A percentile compares a stretch with the other conserved stretches of the same genome.
Conservation (phyloP, 2,888 invertebrate genomes). For the Arenicola marina region DNA sequence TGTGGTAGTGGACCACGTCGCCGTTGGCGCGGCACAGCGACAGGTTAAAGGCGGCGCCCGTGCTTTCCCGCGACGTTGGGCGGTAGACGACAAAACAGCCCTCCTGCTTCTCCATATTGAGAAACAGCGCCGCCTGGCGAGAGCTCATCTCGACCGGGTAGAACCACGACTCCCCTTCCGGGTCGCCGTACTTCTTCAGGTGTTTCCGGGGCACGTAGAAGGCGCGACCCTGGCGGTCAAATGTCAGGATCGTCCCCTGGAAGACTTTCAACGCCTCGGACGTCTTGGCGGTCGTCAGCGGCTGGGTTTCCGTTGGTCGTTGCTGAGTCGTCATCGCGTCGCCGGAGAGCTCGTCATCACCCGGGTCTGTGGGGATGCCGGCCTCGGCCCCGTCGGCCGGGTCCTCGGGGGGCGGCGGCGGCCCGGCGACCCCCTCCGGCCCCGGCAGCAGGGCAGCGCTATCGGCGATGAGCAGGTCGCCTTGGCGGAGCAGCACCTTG, state of each 20-base stretch:
- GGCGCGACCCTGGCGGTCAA: conserved; percentile 31
- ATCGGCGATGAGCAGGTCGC: conserved; percentile 18
- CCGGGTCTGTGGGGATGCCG: background rate
- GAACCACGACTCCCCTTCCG: conserved; percentile 35
- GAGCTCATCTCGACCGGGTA: conserved; percentile 33
- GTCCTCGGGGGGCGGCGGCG: background rate
- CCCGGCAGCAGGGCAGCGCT: no score
- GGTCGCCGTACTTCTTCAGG: conserved; percentile 34
- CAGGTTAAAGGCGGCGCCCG: conserved; percentile 27
- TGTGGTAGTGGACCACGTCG: conserved; percentile 37
- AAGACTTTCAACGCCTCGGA: conserved; percentile 1
- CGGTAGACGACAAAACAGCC: conserved; percentile 38
- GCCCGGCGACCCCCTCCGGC: conserved; percentile 6
- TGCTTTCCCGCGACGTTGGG: conserved; percentile 6
- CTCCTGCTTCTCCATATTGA: conserved; percentile 31
- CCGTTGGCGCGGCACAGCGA: conserved; percentile 27
- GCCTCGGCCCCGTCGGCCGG: background rate
- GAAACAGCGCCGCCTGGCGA: conserved; percentile 35
- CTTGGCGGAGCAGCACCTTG: conserved; percentile 12
- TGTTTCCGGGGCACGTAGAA: conserved; percentile 25
- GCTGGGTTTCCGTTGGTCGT: background rate
- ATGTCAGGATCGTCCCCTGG: conserved; percentile 19
- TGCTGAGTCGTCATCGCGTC: background rate
- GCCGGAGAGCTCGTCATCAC: no score
- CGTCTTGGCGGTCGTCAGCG: background rate